Base-by-base conservation (phyloP, 2,797 vertebrate genomes). In the Remorina albescens region DNA sequence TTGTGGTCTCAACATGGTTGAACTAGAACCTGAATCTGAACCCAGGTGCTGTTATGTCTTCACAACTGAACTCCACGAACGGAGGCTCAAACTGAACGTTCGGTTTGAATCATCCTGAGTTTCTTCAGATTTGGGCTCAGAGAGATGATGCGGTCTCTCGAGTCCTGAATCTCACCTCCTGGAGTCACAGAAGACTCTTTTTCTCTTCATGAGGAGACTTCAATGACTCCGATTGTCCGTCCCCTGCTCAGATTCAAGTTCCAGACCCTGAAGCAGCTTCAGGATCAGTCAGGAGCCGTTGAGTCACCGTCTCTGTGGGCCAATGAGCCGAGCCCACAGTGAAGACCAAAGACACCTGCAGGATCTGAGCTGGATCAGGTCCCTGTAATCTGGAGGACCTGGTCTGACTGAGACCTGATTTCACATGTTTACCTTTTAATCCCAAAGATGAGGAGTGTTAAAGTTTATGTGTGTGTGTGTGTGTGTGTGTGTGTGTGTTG, bases 381-480 rank as follows among this genome's bases (percentile, higher is more conserved):
- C 59, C 21, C 26, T 26, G 25, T 12, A 0, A 18, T 19, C 4
- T 16, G 60, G 1, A 28, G 47, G 28, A 55, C 65, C 73, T 37
- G 7, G 50, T 18, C 9, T 44, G 12, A 56, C 50, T 23, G 4
- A 16, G 6, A 47, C 61, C 18, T 32, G 36, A 47, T 55, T 62
- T 60, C 63, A 62, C 44, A 18, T 62, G 30, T 62, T n/a, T 54
- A 72, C 63, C 49, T 74, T 65, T 76, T 15, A 57, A 49, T 65
- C 42, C 60, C 15, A 42, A 74, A 64, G 34, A 42, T 19, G 21
- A 44, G 13, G 32, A 68, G 60, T 39, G 80, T 66, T 63, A 82
- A 67, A 74, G 53, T 1, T 56, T 71, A n/a, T 67, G 41, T 61
- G 46, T 7, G 32, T 34, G 6, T 34, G 32, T n/a, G n/a, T 62